Evolutionary conservation across 1,140 invertebrate genomes (phyloP), one percentile per base, ranked within the genome.

Genomic region (Musca vetustissima): DNA sequence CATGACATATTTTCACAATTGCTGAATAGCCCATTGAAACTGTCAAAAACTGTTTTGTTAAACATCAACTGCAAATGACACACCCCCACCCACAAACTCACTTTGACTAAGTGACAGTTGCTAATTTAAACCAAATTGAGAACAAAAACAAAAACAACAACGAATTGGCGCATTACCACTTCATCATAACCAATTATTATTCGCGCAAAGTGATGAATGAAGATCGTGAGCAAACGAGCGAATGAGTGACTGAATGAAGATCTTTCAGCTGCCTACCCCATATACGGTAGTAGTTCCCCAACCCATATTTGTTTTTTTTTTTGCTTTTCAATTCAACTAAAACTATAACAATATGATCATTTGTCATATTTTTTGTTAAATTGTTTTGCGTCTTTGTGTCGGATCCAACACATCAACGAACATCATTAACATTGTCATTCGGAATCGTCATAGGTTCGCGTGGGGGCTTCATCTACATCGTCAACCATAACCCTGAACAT

Each of bases 331-430:
- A 32, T 9, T 9, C 9, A 4, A 32, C 28, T 32, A 32, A 3
- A 32, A 32, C 9, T 32, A 9, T 32, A 9, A 9, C 28, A 55
- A 55, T n/a, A n/a, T 22, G 19, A 55, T 55, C 48, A 49, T 49
- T 49, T 49, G 48, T 49, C 48, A 49, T 49, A 32, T 49, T 49
- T 49, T n/a, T n/a, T n/a, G n/a, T n/a, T 49, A 49, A 49, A 49
- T 49, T 49, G 48, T 4, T 49, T 49, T 49, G 48, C 48, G 48
- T 49, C 48, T 49, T 49, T 49, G 13, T n/a, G 13, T 49, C 14
- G 17, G 48, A n/a, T n/a, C n/a, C n/a, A n/a, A n/a, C 13, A 15
- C 48, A 15, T 13, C 48, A 17, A 49, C 48, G 48, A 4, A 4
- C 4, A 4, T 14, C 48, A 15, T 15, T 32, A 32, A 4, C 28